A percentile compares a stretch with the other conserved stretches of the same genome.
Evolutionary conservation across 2,113 vertebrate species (phyloP).

Genomic region (Sterrhoptilus dennistouni): DNA sequence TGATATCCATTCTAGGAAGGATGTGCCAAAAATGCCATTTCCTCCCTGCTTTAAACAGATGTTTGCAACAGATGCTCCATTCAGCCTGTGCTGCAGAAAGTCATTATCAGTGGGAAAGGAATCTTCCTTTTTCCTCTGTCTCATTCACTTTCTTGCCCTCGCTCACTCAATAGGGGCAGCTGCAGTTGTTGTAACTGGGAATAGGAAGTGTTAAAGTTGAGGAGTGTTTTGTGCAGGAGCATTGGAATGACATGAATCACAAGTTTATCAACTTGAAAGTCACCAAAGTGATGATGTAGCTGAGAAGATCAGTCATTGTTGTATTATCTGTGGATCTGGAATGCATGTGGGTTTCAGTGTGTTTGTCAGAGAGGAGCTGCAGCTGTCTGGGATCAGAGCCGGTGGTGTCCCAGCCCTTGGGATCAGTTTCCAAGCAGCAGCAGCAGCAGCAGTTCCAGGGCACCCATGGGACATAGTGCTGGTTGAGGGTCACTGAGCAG

Average conservation of each 20-base stretch:
- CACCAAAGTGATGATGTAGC: not conserved
- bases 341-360: not conserved
- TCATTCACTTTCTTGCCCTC: not conserved
- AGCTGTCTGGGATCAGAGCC: not conserved
- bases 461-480: not conserved
- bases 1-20: not conserved
- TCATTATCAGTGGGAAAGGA: not conserved
- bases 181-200: rapidly evolving
- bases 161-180: not conserved
- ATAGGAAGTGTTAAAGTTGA: not conserved
- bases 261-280: not conserved
- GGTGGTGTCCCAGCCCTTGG: not conserved
- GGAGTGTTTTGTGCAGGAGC: not conserved
- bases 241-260: not conserved
- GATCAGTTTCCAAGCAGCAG: not conserved
- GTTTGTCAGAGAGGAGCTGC: not conserved
- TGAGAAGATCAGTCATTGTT: not conserved
- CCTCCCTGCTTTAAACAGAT: not conserved
- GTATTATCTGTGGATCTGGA: not conserved
- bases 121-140: not conserved
- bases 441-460: not conserved
- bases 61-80: not conserved
- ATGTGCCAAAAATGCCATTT: not conserved
- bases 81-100: not conserved
- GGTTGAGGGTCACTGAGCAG: not conserved